Percentiles rank a stretch among this genome's conserved stretches.
Conservation (phyloP, 1,140 invertebrate species). For the Acromyrmex heyeri region DNA sequence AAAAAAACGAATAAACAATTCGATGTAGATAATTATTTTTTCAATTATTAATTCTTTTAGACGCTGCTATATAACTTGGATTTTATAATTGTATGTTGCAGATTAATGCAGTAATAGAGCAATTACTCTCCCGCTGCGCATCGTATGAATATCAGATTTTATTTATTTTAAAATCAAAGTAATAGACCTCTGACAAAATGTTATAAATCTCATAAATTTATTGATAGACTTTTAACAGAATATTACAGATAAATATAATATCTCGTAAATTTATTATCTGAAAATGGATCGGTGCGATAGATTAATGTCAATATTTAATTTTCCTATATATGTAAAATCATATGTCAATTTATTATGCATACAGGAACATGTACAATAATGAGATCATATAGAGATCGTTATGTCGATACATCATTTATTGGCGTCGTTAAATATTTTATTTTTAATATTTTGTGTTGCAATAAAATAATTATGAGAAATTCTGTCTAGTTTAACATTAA, state of each 20-base stretch:
- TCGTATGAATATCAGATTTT: not conserved
- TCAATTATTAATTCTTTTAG: not conserved
- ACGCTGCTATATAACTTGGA: not conserved
- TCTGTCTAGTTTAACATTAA: too few species aligned
- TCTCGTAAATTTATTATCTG: not conserved
- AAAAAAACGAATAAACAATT: not conserved
- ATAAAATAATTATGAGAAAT: not conserved
- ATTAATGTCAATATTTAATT: slow-evolving; percentile 9
- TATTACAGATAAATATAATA: not conserved
- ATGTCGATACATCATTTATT: not conserved
- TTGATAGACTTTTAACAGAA: not conserved
- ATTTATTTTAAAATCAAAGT: slow-evolving; percentile 4
- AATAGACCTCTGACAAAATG: not conserved
- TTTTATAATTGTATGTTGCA: not conserved
- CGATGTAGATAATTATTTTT: not conserved
- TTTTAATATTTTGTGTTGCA: not conserved
- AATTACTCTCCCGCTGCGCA: not conserved
- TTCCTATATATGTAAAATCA: not conserved
- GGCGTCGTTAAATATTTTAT: not conserved
- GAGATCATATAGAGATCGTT: not conserved
- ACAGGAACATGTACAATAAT: not conserved
- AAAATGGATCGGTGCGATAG: slow-evolving; percentile 1
- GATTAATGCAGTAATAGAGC: not conserved
- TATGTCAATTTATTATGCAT: slow-evolving; percentile 19
- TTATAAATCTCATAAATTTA: too few species aligned